Percentiles rank a stretch among this genome's conserved stretches.
These are phyloP conservation scores for Rugalucina vietnamica DNA, from an alignment of 2,888 invertebrate genomes.

Conservation along the genomic window DNA sequence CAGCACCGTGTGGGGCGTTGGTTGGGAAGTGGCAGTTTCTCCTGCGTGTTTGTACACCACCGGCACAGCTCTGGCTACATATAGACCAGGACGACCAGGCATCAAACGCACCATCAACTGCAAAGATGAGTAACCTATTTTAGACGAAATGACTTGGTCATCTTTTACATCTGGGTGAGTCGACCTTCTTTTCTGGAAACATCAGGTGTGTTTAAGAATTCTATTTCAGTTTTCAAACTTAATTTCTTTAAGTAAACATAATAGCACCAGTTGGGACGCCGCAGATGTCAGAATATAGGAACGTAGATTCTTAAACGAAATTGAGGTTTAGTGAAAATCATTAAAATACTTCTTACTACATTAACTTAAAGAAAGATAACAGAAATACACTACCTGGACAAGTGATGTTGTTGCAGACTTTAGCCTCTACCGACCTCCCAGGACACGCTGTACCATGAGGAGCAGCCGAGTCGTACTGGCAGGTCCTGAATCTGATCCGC, in stretches of 20 bases:
- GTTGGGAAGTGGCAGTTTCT: slow-evolving; percentile 50
- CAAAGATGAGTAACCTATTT: no score
- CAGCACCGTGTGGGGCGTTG: slow-evolving; percentile 49
- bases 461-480: slow-evolving; percentile 27
- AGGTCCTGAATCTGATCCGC: slow-evolving; percentile 30
- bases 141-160: no score
- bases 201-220: no score
- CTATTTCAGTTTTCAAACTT: no score
- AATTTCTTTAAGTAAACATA: no score
- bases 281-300: no score
- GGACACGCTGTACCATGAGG: slow-evolving; percentile 49
- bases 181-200: no score
- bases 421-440: slow-evolving; percentile 4
- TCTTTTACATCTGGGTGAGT: no score
- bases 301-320: no score
- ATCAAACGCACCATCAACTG: slow-evolving; percentile 52
- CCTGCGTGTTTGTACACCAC: slow-evolving; percentile 39
- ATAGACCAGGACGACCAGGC: slow-evolving; percentile 43
- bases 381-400: slow-evolving; percentile 45
- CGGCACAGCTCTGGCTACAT: slow-evolving; percentile 43
- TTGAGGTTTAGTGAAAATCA: no score
- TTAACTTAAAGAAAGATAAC: not conserved
- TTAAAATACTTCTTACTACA: no score
- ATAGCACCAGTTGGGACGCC: no score
- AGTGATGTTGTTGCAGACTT: slow-evolving; percentile 24